phyloP scores from a whole-genome alignment of 2,113 vertebrate species.

The Microtus pennsylvanicus region DNA sequence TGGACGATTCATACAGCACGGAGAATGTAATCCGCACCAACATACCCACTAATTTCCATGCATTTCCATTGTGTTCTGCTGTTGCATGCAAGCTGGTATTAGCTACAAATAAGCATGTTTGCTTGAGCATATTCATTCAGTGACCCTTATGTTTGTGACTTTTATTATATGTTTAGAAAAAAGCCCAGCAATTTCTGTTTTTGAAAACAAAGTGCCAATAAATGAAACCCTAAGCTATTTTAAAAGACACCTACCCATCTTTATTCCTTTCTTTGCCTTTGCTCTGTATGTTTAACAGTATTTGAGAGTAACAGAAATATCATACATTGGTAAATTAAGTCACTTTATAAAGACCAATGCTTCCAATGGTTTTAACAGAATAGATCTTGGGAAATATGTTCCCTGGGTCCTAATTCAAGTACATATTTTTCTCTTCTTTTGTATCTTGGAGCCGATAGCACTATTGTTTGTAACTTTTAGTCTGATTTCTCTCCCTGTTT shows the following conservation, averaged over 20 bases:
- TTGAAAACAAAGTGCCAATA: neutral
- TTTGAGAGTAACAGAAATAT: neutral
- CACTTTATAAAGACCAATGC: conserved; percentile 28
- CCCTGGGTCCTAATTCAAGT: conserved; percentile 3
- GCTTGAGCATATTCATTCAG: conserved; percentile 55
- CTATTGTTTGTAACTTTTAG: conserved; percentile 37
- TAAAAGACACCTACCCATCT: conserved; percentile 31
- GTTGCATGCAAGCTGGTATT: conserved; percentile 76
- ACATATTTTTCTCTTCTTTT: neutral
- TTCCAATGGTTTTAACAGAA: neutral
- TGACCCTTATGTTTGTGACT: conserved; percentile 70
- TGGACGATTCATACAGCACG: conserved; percentile 71
- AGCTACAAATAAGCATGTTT: conserved; percentile 73
- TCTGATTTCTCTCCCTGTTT: conserved; percentile 32
- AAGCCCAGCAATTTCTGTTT: neutral
- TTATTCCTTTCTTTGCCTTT: conserved; percentile 51
- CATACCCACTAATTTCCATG: conserved; percentile 65
- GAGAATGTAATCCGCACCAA: conserved; percentile 31
- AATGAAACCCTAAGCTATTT: neutral
- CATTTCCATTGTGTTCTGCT: conserved; percentile 74
- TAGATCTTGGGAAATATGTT: conserved; percentile 29
- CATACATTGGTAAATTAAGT: conserved; percentile 24
- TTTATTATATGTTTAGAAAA: conserved; percentile 50
- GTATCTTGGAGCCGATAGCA: conserved; percentile 16
- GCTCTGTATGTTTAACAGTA: conserved; percentile 1